phyloP scores from a whole-genome alignment of 2,113 vertebrate species.

The Hipposideros armiger region DNA sequence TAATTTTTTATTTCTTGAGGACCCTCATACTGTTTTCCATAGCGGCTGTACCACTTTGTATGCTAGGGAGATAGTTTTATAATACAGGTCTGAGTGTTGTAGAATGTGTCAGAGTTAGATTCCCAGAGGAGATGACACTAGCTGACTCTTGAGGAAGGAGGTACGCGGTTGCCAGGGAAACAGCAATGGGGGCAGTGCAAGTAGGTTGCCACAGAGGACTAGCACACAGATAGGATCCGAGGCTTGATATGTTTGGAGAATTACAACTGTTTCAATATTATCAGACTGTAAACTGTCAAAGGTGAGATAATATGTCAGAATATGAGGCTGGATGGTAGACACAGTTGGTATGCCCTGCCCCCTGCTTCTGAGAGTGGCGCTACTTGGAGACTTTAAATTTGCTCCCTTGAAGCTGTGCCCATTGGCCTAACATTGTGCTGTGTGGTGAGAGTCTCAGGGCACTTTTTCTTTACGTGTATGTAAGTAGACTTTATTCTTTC shows the following conservation, averaged over 20 bases:
- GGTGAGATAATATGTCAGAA: not conserved
- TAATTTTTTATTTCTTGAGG: not conserved
- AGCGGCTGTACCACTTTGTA: not conserved
- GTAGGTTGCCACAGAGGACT: not conserved
- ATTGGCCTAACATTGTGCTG: not conserved
- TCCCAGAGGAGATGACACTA: not conserved
- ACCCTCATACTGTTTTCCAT: not conserved
- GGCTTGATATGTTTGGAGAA: not conserved
- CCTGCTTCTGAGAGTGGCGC: not conserved
- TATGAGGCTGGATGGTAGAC: not conserved
- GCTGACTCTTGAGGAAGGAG: not conserved
- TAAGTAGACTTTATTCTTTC: not conserved
- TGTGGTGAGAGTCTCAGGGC: not conserved
- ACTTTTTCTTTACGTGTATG: not conserved
- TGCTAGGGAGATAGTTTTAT: not conserved
- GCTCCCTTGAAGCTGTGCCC: not conserved
- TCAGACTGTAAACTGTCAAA: not conserved
- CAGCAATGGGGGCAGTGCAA: not conserved
- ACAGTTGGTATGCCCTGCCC: not conserved
- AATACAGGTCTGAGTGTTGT: not conserved
- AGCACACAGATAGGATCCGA: not conserved
- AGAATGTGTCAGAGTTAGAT: not conserved
- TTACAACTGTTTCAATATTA: not conserved
- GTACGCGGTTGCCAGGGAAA: constrained; percentile 1
- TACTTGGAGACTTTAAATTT: not conserved